Evolutionary conservation across 1,140 invertebrate genomes (phyloP).

Genomic region (Oncopeltus fasciatus): DNA sequence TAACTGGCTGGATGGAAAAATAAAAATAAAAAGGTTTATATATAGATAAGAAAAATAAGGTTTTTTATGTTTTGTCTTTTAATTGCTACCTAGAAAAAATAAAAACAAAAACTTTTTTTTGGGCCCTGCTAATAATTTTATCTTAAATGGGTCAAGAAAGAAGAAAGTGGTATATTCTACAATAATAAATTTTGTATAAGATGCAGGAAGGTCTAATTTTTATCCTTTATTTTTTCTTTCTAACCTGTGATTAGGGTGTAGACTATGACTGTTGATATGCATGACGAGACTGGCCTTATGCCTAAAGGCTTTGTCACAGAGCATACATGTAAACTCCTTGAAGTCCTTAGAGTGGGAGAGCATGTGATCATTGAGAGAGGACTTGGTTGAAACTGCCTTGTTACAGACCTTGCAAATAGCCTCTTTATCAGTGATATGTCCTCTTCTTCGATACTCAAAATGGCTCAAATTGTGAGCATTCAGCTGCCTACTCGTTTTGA

Average conservation of each 20-base stretch:
- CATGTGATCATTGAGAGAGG: conserved; percentile 8
- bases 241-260: neutral
- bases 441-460: conserved; percentile 7
- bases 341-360: neutral
- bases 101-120: too few species aligned
- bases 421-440: neutral
- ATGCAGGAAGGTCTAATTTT: too few species aligned
- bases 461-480: conserved; percentile 15
- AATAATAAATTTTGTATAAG: too few species aligned
- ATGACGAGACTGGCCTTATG: conserved; percentile 3
- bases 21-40: too few species aligned
- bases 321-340: conserved; percentile 3
- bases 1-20: too few species aligned
- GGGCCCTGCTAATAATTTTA: too few species aligned
- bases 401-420: conserved; percentile 2
- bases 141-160: too few species aligned
- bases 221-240: too few species aligned
- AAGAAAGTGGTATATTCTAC: too few species aligned
- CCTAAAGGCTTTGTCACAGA: conserved; percentile 14
- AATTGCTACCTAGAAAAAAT: too few species aligned
- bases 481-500: conserved; percentile 13
- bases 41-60: too few species aligned
- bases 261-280: conserved; percentile 13
- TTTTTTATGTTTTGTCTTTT: too few species aligned
- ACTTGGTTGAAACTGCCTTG: neutral